phyloP scores from a whole-genome alignment of 2,888 invertebrate genomes.

The Andrena minutula region DNA sequence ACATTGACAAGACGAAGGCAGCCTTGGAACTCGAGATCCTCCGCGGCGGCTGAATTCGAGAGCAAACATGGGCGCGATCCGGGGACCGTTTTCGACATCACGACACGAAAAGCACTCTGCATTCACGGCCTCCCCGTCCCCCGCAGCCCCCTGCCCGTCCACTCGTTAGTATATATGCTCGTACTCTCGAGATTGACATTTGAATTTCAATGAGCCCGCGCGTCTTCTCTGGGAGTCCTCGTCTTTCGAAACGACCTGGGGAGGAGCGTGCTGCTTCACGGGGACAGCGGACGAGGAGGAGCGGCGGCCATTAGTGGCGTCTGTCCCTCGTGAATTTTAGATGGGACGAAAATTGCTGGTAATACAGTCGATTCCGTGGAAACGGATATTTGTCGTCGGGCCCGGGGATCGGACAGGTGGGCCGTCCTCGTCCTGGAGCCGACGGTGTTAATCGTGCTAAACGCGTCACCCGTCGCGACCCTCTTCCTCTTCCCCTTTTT shows the following conservation, averaged over 20 bases:
- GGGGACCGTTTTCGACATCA: constrained; percentile 72
- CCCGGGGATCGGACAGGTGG: constrained; percentile 52
- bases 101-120: constrained; percentile 71
- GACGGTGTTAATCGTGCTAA: constrained; percentile 73
- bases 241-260: constrained; percentile 62
- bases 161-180: constrained; percentile 69
- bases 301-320: constrained; percentile 52
- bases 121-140: constrained; percentile 42
- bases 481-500: constrained; percentile 19
- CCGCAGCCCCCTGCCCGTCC: constrained; percentile 18
- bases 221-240: constrained; percentile 51
- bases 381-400: constrained; percentile 61
- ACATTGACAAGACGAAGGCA: constrained; percentile 60
- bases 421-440: constrained; percentile 40
- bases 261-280: constrained; percentile 27
- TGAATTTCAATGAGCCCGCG: constrained; percentile 73
- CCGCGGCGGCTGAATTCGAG: constrained; percentile 67
- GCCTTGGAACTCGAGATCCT: constrained; percentile 65
- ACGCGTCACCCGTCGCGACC: constrained; percentile 54
- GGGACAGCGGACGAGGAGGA: constrained; percentile 5
- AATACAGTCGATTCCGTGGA: constrained; percentile 65
- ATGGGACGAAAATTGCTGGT: constrained; percentile 69
- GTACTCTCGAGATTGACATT: constrained; percentile 74
- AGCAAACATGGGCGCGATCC: constrained; percentile 77
- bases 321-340: constrained; percentile 60